Evolutionary conservation across 2,888 invertebrate species (phyloP).

Genomic region (Sesia apiformis): DNA sequence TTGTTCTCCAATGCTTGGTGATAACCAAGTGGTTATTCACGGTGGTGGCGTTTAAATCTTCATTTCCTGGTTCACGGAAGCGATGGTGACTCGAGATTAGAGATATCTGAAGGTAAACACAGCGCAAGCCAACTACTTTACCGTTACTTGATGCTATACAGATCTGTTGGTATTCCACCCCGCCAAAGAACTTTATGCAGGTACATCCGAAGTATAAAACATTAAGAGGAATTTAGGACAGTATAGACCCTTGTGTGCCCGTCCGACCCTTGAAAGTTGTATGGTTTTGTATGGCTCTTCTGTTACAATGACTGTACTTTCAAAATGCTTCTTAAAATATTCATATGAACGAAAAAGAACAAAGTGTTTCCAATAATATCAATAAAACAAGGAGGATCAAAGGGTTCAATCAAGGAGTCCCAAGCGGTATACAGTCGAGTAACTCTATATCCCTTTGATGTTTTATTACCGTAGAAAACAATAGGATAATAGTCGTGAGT

Average conservation of each 20-base stretch:
- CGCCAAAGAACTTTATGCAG: too few species aligned
- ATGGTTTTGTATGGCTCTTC: too few species aligned
- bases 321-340: too few species aligned
- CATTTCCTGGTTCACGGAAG: conserved; percentile 14
- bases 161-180: neutral
- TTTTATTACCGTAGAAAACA: conserved; percentile 38
- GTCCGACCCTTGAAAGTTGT: too few species aligned
- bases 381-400: neutral
- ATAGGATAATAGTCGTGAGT: conserved; percentile 33
- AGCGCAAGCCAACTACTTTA: conserved; percentile 1
- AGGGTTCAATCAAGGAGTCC: neutral
- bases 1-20: too few species aligned
- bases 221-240: too few species aligned
- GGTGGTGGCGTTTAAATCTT: conserved; percentile 1
- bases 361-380: neutral
- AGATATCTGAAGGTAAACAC: conserved; percentile 16
- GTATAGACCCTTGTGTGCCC: too few species aligned
- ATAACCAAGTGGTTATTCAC: too few species aligned
- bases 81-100: conserved; percentile 16
- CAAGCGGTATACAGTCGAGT: neutral
- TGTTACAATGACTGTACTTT: too few species aligned
- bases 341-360: neutral
- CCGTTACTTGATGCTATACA: conserved; percentile 2
- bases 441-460: conserved; percentile 29
- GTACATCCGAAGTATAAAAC: too few species aligned